Conservation (phyloP, 2,113 vertebrate genomes). For the Mirounga angustirostris region DNA sequence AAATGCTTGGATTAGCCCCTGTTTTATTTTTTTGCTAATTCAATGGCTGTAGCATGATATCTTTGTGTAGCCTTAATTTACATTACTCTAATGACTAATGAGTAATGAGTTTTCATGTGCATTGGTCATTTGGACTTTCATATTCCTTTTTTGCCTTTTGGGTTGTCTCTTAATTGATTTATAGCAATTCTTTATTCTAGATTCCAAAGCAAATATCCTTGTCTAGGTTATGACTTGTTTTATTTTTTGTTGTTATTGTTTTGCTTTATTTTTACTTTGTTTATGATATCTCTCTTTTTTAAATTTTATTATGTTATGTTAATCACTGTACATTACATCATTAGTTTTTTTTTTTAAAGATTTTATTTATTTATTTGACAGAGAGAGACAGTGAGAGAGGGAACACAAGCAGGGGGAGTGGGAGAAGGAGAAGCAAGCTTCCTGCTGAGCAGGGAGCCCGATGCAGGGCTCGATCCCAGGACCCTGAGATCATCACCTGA, state of each 20-base stretch:
- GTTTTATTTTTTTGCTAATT: neutral
- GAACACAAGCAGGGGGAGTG: too few relatives aligned
- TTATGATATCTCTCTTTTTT: neutral
- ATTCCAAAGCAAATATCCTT: neutral
- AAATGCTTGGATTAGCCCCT: conserved; percentile 6
- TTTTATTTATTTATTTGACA: too few relatives aligned
- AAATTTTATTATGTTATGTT: too few relatives aligned
- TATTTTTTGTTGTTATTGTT: neutral
- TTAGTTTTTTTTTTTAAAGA: too few relatives aligned
- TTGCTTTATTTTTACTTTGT: neutral
- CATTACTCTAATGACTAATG: neutral
- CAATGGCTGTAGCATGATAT: neutral
- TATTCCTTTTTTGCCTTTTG: neutral
- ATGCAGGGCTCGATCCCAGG: too few relatives aligned
- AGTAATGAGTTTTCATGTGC: neutral
- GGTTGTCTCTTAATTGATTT: neutral
- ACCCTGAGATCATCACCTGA: too few relatives aligned
- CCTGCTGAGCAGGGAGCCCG: too few relatives aligned
- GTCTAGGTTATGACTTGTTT: neutral
- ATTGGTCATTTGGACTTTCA: neutral
- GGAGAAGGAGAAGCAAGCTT: too few relatives aligned
- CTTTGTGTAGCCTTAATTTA: neutral
- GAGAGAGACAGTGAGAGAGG: too few relatives aligned
- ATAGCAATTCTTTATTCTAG: neutral
- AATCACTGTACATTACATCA: too few relatives aligned